phyloP scores from a whole-genome alignment of 2,113 vertebrate species.

The Hyperopisus bebe region DNA sequence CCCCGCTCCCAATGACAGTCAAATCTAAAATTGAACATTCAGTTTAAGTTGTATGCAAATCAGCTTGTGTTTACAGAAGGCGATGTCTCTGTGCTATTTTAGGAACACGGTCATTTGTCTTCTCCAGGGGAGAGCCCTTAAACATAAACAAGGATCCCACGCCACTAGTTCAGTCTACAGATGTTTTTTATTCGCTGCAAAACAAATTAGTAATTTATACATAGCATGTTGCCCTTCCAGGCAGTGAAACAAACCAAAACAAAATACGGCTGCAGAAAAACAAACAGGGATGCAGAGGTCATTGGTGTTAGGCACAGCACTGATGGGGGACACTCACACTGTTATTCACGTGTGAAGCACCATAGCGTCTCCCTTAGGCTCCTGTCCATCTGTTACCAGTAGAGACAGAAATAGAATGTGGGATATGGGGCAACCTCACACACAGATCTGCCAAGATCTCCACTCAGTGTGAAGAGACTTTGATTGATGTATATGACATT shows the following conservation, averaged over 20 bases:
- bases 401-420: not conserved
- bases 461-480: not conserved
- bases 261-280: not conserved
- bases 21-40: not conserved
- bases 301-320: not conserved
- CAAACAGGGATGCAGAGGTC: conserved; percentile 13
- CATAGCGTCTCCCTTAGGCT: not conserved
- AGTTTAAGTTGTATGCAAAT: conserved; percentile 24
- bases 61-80: not conserved
- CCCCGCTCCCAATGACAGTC: not conserved
- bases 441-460: not conserved
- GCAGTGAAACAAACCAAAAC: conserved; percentile 11
- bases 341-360: not conserved
- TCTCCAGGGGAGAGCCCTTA: conserved; percentile 11
- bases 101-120: conserved; percentile 4
- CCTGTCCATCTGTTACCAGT: not conserved
- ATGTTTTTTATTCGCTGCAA: conserved; percentile 31
- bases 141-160: conserved; percentile 27
- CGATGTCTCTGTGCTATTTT: not conserved
- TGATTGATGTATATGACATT: not conserved
- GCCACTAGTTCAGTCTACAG: conserved; percentile 30
- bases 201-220: conserved; percentile 29
- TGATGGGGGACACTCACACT: conserved; percentile 12
- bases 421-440: not conserved
- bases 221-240: conserved; percentile 26